Base-by-base conservation (phyloP, 2,797 vertebrate species). In the Eutrigla gurnardus region DNA sequence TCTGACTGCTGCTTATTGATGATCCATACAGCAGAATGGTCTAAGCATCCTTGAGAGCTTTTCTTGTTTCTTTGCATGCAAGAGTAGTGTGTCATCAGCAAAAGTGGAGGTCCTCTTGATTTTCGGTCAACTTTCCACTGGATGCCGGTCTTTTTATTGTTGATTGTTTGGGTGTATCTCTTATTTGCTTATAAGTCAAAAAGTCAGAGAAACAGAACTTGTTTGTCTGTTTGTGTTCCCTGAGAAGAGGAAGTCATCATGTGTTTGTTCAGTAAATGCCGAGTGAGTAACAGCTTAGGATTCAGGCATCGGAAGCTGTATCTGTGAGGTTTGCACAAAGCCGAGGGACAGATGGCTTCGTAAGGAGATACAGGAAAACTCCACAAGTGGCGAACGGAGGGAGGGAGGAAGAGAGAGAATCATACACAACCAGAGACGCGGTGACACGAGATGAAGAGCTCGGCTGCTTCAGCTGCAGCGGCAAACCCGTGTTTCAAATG, bases 261-360 rank as follows among this genome's bases (percentile, higher is more conserved):
- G 43, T 71, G 15, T 55, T 57, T 50, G 46, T 71, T 67, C 40
- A 32, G 57, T 63, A 25, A 15, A 49, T 42, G 12, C 47, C 49
- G 36, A 7, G 12, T 53, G 18, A 65, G 18, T 40, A 53, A 70
- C 42, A 35, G 52, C 1, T 55, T 13, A 42, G 62, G 42, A 54
- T 78, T 78, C 32, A 73, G 43, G 32, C 52, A 70, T 75, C 4
- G 6, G 67, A 70, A 69, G 50, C 66, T 69, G 46, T 43, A 65
- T 77, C 43, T 11, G 10, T 39, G 40, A 70, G 40, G 15, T 53
- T 71, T 32, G 64, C 8, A 5, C 33, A 36, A 5, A 35, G 40
- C 36, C 58, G 17, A 12, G 18, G 61, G 75, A 79, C 85, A 88
- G 90, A 90, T 87, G 83, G 82, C 79, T 37, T 46, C 46, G 80